A percentile compares a stretch with the other conserved stretches of the same genome.
phyloP scores from a whole-genome alignment of 2,888 invertebrate species.

The Hymenopus coronatus region DNA sequence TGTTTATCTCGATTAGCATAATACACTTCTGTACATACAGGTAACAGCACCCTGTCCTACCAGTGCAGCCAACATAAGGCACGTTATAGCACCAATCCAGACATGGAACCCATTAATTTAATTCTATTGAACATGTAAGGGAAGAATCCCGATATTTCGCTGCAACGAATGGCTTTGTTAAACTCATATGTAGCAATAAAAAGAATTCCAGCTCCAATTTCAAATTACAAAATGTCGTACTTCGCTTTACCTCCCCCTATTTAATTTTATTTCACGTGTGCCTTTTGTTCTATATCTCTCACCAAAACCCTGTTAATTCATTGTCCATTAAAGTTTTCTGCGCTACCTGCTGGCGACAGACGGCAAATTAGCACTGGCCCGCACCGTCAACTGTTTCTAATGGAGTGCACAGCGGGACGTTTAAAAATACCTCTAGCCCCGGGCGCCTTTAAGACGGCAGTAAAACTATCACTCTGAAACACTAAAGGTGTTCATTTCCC shows the following conservation, averaged over 20 bases:
- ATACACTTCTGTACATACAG: too few species aligned
- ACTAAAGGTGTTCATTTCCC: too few species aligned
- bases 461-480: too few species aligned
- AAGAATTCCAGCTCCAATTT: neutral
- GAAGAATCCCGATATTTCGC: too few species aligned
- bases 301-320: neutral
- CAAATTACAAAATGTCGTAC: neutral
- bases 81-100: too few species aligned
- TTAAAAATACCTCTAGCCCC: neutral
- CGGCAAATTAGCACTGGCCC: neutral
- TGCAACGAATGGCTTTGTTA: neutral
- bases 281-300: neutral
- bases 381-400: neutral
- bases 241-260: neutral
- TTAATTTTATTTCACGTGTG: neutral
- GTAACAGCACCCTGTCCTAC: too few species aligned
- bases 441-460: too few species aligned
- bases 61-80: too few species aligned
- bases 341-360: neutral
- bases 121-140: neutral
- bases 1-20: too few species aligned
- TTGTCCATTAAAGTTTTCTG: conserved; percentile 17
- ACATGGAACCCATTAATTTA: too few species aligned
- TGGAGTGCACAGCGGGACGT: neutral
- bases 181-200: neutral